phyloP scores from a whole-genome alignment of 1,140 invertebrate species.

The Zaprionus kolodkinae region DNA sequence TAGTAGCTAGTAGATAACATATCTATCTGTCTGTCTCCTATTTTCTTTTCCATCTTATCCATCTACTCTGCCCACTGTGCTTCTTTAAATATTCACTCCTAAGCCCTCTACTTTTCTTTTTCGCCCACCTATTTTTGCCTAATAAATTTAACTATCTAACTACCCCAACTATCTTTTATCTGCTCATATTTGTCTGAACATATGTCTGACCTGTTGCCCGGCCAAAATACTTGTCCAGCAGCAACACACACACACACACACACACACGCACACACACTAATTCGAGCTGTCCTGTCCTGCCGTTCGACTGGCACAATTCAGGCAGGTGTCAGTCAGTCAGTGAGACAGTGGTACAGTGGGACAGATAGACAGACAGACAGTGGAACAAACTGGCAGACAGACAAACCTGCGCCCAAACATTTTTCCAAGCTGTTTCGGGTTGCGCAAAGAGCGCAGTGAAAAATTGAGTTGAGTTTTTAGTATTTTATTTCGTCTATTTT shows the following conservation, averaged over 20 bases:
- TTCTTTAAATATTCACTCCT: neutral
- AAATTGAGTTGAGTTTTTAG: slow-evolving; percentile 27
- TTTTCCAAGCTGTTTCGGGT: slow-evolving; percentile 23
- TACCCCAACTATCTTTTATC: slow-evolving; percentile 18
- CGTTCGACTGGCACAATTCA: slow-evolving; percentile 51
- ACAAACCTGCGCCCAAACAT: slow-evolving; percentile 3
- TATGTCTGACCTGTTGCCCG: slow-evolving; percentile 18
- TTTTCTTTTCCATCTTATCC: no score
- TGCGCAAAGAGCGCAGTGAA: slow-evolving; percentile 37
- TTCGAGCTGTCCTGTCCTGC: slow-evolving; percentile 42
- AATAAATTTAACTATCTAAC: slow-evolving; percentile 8
- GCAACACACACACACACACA: slow-evolving; percentile 18
- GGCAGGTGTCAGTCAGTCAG: slow-evolving; percentile 65
- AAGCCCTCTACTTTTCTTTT: neutral
- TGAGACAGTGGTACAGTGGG: slow-evolving; percentile 22
- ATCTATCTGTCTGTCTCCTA: no score
- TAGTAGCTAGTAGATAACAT: no score
- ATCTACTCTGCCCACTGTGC: no score
- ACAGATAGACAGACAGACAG: slow-evolving; percentile 13
- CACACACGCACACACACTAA: slow-evolving; percentile 28
- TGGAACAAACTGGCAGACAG: slow-evolving; percentile 33
- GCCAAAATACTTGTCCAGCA: slow-evolving; percentile 6
- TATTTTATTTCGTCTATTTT: slow-evolving; percentile 8
- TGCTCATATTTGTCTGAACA: slow-evolving; percentile 24
- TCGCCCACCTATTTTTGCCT: no score